These are phyloP conservation scores for Todiramphus saurophagus DNA, from an alignment of 2,113 vertebrate species.

Conservation along the genomic window DNA sequence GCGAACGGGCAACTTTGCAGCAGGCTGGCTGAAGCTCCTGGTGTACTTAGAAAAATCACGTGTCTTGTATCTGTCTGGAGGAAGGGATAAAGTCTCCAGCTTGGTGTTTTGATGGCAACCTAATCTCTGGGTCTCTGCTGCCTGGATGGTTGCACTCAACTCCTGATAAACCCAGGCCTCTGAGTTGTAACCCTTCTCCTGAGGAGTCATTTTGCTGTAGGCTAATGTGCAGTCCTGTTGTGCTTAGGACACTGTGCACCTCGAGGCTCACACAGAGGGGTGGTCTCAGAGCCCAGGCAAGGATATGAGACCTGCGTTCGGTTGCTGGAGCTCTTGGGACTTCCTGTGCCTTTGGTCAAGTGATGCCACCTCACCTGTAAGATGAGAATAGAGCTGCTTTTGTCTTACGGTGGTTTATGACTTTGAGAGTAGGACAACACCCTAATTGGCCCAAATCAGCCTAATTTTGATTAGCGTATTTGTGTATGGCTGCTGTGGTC, in stretches of 20 bases:
- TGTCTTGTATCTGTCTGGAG: not conserved
- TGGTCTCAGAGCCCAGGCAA: not conserved
- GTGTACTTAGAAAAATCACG: rapidly evolving
- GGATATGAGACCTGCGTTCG: not conserved
- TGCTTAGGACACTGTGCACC: not conserved
- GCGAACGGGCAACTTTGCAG: not conserved
- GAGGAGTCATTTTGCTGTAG: not conserved
- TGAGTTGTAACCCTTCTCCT: not conserved
- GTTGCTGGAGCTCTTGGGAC: not conserved
- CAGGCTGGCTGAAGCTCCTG: not conserved
- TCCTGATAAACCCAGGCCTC: not conserved
- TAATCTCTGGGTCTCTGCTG: not conserved
- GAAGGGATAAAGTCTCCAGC: not conserved
- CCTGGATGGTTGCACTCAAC: not conserved
- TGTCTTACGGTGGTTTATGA: not conserved
- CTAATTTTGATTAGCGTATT: not conserved
- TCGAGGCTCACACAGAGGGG: not conserved
- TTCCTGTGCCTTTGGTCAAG: not conserved
- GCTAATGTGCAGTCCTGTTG: not conserved
- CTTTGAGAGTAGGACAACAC: not conserved
- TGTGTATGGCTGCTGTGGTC: not conserved
- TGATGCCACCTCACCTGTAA: not conserved
- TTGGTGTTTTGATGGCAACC: not conserved
- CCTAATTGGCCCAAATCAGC: not conserved
- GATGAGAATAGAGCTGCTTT: not conserved